Percentiles rank a stretch among this genome's conserved stretches.
phyloP scores from a whole-genome alignment of 2,797 vertebrate species.

The Scarus forsteni region DNA sequence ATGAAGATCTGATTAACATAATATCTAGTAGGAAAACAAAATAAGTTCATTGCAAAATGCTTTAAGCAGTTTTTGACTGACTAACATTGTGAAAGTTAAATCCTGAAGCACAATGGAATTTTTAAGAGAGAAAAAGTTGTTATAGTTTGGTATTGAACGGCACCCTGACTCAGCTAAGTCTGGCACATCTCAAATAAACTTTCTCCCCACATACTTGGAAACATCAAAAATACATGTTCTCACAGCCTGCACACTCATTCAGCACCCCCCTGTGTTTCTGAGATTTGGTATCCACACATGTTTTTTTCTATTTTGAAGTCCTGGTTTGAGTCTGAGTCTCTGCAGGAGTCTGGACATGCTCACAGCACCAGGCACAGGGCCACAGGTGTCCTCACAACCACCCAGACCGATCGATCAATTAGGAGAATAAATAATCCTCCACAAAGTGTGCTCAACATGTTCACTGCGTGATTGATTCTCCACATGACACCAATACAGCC shows the following conservation, averaged over 20 bases:
- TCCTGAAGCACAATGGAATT: no score
- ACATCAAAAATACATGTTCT: conserved; percentile 24
- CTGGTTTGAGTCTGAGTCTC: conserved; percentile 42
- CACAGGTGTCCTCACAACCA: conserved; percentile 59
- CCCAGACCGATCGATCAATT: conserved; percentile 63
- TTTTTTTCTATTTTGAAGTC: conserved; percentile 4
- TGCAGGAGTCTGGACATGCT: conserved; percentile 41
- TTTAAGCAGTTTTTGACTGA: no score
- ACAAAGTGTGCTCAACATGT: conserved; percentile 33
- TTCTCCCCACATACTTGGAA: not conserved
- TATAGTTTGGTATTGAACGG: not conserved
- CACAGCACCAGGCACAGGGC: conserved; percentile 15
- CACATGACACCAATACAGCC: conserved; percentile 27
- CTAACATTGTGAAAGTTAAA: no score
- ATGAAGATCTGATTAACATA: no score
- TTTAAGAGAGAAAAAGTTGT: no score
- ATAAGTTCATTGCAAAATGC: no score
- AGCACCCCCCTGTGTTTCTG: conserved; percentile 1
- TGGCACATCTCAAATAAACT: not conserved
- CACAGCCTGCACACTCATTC: not conserved
- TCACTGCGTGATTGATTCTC: conserved; percentile 52
- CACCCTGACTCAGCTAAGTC: not conserved
- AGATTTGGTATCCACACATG: conserved; percentile 7
- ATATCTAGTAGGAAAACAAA: no score
- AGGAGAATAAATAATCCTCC: conserved; percentile 60